Evolutionary conservation across 2,888 invertebrate species (phyloP).

Genomic region (Drosophila vallismaia): DNA sequence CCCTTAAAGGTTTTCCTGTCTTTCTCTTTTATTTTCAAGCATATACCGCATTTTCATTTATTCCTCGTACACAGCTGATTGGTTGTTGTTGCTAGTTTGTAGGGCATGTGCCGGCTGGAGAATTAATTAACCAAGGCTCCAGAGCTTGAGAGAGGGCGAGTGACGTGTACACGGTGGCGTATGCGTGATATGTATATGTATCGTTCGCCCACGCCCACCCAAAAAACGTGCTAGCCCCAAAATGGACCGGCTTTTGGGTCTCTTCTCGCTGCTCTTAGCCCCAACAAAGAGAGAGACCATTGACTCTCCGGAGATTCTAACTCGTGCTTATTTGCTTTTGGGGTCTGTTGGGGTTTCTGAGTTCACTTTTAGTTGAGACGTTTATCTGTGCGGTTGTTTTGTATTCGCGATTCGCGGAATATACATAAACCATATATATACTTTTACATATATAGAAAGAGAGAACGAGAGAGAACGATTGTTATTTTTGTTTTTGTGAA

Average conservation of each 20-base stretch:
- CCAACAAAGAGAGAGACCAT: neutral
- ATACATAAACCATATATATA: conserved; percentile 15
- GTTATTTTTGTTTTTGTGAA: conserved; percentile 47
- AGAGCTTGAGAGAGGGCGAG: conserved; percentile 14
- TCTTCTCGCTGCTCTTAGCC: conserved; percentile 21
- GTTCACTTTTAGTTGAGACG: conserved; percentile 80
- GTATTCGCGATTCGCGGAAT: conserved; percentile 36
- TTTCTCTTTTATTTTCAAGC: neutral
- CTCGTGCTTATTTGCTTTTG: conserved; percentile 61
- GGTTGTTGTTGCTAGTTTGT: conserved; percentile 50
- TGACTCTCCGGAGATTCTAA: conserved; percentile 51
- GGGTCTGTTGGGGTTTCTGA: conserved; percentile 32
- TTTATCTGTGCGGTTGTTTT: conserved; percentile 76
- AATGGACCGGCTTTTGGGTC: conserved; percentile 34
- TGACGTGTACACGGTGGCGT: conserved; percentile 49
- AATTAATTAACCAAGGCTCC: conserved; percentile 21
- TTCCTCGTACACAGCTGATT: conserved; percentile 58
- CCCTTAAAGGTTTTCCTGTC: conserved; percentile 8
- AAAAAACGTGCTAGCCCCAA: conserved; percentile 49
- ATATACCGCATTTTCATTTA: neutral
- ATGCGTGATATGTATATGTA: conserved; percentile 43
- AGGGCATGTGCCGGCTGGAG: conserved; percentile 58
- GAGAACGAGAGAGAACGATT: conserved; percentile 31
- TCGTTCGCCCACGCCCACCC: conserved; percentile 44
- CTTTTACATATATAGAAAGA: conserved; percentile 28